These are phyloP conservation scores for Oedothorax gibbosus DNA, from an alignment of 1,140 invertebrate genomes.

Conservation along the genomic window DNA sequence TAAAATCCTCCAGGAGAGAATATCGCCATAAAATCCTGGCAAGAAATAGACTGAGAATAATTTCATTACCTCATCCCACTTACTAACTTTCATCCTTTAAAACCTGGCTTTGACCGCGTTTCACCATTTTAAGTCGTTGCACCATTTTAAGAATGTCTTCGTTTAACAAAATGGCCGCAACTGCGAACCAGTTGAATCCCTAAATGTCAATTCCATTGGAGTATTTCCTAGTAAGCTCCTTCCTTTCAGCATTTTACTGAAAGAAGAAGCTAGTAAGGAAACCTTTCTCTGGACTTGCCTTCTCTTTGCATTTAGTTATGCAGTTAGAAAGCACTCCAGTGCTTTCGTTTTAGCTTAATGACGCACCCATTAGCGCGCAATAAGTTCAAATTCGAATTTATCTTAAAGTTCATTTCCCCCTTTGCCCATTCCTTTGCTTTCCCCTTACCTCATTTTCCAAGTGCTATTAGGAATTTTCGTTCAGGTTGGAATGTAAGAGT, in stretches of 20 bases:
- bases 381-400: conserved; percentile 47
- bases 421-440: background rate
- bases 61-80: conserved; percentile 31
- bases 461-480: too few species aligned
- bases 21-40: background rate
- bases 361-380: conserved; percentile 32
- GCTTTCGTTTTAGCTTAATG: conserved; percentile 26
- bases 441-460: too few species aligned
- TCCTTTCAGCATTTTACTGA: too few species aligned
- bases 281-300: too few species aligned
- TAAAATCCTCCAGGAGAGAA: too few species aligned
- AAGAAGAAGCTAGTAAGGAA: too few species aligned
- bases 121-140: conserved; percentile 17
- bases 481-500: too few species aligned
- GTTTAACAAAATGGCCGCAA: too few species aligned
- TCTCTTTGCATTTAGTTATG: too few species aligned
- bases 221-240: too few species aligned
- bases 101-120: background rate
- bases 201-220: too few species aligned
- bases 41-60: conserved; percentile 20
- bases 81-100: conserved; percentile 19
- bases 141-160: background rate
- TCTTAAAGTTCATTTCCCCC: background rate
- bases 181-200: too few species aligned
- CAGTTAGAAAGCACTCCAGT: background rate